Conservation (phyloP, 2,888 invertebrate species). For the Cepaea hortensis region DNA sequence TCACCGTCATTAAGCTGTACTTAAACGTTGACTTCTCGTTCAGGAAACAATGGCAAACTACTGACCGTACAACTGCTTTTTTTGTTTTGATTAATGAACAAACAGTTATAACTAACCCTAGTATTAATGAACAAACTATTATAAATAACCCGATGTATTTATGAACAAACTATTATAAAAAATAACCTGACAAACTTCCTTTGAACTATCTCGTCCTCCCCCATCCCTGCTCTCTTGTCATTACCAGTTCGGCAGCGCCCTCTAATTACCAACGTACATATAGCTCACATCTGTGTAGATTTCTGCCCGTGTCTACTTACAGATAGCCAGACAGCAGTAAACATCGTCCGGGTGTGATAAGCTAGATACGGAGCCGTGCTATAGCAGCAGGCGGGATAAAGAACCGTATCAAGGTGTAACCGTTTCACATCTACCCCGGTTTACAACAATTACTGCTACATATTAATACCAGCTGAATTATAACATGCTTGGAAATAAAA, state of each 20-base stretch:
- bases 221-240: background rate
- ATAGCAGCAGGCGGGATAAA: too few relatives aligned
- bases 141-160: background rate
- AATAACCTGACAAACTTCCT: background rate
- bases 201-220: background rate
- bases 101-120: too few relatives aligned
- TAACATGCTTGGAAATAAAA: background rate
- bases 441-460: too few relatives aligned
- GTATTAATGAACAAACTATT: too few relatives aligned
- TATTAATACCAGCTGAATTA: too few relatives aligned
- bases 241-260: background rate
- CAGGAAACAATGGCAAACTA: too few relatives aligned
- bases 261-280: constrained; percentile 25
- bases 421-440: too few relatives aligned
- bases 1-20: too few relatives aligned
- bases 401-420: too few relatives aligned
- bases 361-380: constrained; percentile 6
- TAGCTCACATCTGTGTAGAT: background rate
- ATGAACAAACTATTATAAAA: background rate
- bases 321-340: constrained; percentile 32
- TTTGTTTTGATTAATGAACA: too few relatives aligned
- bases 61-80: too few relatives aligned
- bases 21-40: too few relatives aligned
- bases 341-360: constrained; percentile 15
- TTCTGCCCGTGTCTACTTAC: background rate